Base-by-base conservation (phyloP, 2,888 invertebrate species). In the Meteorus cinctellus region DNA sequence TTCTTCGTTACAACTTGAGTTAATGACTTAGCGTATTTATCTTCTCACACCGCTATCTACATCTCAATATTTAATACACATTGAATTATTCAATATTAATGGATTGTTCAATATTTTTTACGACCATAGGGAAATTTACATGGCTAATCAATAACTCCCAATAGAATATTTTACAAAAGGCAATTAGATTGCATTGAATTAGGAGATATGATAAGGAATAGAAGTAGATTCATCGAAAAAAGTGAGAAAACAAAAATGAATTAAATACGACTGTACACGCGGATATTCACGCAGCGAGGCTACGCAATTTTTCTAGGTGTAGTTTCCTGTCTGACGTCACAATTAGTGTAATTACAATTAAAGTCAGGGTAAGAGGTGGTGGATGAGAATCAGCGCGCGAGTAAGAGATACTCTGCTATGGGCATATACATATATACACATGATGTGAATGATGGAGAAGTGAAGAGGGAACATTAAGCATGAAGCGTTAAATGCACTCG, bases 281-380 rank as follows among this genome's bases (percentile, higher is more conserved):
- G 19, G 4, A 19, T 2, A 19, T 55, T 55, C 8, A 55, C 79
- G 80, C 75, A 80, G 80, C 76, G 79, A 79, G 79, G 78, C 78
- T 78, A 77, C 75, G 78, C 77, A 79, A 84, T 82, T 87, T 87
- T 88, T 84, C 87, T 87, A 87, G 87, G 87, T 87, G 87, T 88
- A 88, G 86, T 86, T 86, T 88, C 88, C 88, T 87, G 88, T 74
- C 84, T 88, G 87, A 88, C 88, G 88, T 88, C 88, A 88, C 85
- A 88, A 88, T 88, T 86, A 88, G 86, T 81, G 86, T 85, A 86
- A 88, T 88, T 86, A 88, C 86, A 88, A 88, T 88, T 88, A 88
- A 19, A 55, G 4, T 19, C n/a, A 19, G 8, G 55, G 19, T 19
- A 8, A 24, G 55, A 24, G 55, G 55, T 55, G 55, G 19, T 55